Evolutionary conservation across 2,113 vertebrate species (phyloP).

Genomic region (Alligator mississippiensis): DNA sequence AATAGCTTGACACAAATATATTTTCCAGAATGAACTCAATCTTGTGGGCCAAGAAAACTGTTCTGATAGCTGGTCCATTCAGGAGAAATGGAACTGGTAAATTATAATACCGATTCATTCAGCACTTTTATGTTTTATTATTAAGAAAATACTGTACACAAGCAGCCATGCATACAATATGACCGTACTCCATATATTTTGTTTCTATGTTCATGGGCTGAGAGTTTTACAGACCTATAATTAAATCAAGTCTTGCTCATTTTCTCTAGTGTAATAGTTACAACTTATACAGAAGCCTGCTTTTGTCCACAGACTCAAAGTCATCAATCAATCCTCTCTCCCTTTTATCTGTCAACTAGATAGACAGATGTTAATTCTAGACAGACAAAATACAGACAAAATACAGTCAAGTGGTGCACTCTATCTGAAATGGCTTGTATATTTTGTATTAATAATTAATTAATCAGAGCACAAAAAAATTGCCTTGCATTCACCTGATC

Average conservation of each 20-base stretch:
- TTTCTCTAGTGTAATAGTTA: not conserved
- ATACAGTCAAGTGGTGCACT: not conserved
- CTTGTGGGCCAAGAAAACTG: not conserved
- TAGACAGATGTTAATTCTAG: not conserved
- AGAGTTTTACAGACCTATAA: not conserved
- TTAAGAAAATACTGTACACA: not conserved
- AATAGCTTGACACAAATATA: not conserved
- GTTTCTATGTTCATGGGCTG: not conserved
- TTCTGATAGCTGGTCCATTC: not conserved
- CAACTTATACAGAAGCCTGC: not conserved
- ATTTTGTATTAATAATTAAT: not conserved
- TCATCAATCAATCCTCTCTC: not conserved
- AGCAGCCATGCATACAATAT: too few species aligned
- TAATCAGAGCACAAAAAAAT: not conserved
- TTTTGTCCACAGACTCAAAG: not conserved
- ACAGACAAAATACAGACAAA: too few species aligned
- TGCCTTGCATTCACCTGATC: slow-evolving; percentile 28
- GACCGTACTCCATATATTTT: not conserved
- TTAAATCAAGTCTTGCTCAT: not conserved
- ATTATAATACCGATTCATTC: not conserved
- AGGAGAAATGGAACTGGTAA: not conserved
- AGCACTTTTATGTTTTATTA: not conserved
- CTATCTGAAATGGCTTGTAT: not conserved
- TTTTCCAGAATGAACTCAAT: not conserved
- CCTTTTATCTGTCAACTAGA: not conserved